These are phyloP conservation scores for Ophion slaviceki DNA, from an alignment of 2,888 invertebrate genomes.

Conservation along the genomic window DNA sequence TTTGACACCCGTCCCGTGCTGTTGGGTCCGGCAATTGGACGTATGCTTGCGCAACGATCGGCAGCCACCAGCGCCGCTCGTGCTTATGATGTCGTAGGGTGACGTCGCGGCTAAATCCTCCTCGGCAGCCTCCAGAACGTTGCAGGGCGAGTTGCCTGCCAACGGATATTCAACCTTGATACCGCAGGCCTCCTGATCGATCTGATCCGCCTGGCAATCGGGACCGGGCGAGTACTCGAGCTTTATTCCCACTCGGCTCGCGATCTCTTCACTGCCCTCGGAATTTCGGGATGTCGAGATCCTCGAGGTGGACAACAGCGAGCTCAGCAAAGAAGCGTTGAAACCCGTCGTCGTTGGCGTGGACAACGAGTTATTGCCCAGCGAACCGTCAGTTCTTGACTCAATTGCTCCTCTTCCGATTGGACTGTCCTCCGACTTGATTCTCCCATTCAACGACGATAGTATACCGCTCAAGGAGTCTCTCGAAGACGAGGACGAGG, in stretches of 20 bases:
- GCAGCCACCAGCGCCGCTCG: slow-evolving; percentile 58
- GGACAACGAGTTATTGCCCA: slow-evolving; percentile 46
- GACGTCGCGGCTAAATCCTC: slow-evolving; percentile 75
- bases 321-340: slow-evolving; percentile 74
- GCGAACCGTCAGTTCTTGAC: slow-evolving; percentile 60
- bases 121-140: slow-evolving; percentile 72
- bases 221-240: slow-evolving; percentile 71
- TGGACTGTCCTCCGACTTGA: slow-evolving; percentile 76
- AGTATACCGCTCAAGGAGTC: slow-evolving; percentile 77
- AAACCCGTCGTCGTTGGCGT: slow-evolving; percentile 64
- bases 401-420: slow-evolving; percentile 60
- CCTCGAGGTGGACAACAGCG: slow-evolving; percentile 75
- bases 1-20: slow-evolving; percentile 58
- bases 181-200: slow-evolving; percentile 61
- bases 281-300: slow-evolving; percentile 70
- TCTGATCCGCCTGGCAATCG: slow-evolving; percentile 56
- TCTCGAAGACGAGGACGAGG: slow-evolving; percentile 68
- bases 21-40: slow-evolving; percentile 44
- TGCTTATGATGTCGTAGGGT: slow-evolving; percentile 76
- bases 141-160: slow-evolving; percentile 67
- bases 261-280: slow-evolving; percentile 64
- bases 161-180: slow-evolving; percentile 76
- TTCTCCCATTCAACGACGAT: slow-evolving; percentile 74
- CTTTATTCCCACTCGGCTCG: slow-evolving; percentile 64
- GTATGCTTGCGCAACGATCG: slow-evolving; percentile 65